phyloP scores from a whole-genome alignment of 2,797 vertebrate genomes.

The Antrozous pallidus region DNA sequence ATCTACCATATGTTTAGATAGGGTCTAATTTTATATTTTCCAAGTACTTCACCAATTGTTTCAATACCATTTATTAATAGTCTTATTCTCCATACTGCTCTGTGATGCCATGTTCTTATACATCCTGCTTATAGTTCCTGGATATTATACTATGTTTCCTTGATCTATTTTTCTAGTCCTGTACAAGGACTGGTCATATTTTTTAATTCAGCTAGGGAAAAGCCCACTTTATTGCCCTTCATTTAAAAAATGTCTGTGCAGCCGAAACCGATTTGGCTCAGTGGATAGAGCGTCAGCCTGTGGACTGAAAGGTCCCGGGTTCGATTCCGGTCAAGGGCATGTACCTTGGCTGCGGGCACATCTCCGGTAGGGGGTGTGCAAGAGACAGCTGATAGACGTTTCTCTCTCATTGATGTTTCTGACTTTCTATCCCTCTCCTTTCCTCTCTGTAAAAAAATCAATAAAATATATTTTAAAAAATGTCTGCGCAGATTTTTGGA shows the following conservation, averaged over 20 bases:
- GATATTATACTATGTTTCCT: neutral
- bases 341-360: no score
- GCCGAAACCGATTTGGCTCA: no score
- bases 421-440: no score
- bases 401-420: no score
- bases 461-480: no score
- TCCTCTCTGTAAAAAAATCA: no score
- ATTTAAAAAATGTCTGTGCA: neutral
- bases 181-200: neutral
- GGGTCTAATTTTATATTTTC: neutral
- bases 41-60: neutral
- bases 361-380: no score
- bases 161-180: neutral
- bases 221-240: neutral
- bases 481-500: no score
- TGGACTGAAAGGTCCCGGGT: no score
- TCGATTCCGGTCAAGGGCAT: no score
- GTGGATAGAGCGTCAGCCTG: no score
- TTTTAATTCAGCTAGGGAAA: neutral
- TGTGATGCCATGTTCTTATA: neutral
- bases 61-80: neutral
- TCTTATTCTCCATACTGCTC: neutral
- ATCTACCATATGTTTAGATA: neutral
- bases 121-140: neutral
- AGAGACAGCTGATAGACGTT: no score